Evolutionary conservation across 1,140 invertebrate genomes (phyloP).

Genomic region (Drosophila kurseongensis): DNA sequence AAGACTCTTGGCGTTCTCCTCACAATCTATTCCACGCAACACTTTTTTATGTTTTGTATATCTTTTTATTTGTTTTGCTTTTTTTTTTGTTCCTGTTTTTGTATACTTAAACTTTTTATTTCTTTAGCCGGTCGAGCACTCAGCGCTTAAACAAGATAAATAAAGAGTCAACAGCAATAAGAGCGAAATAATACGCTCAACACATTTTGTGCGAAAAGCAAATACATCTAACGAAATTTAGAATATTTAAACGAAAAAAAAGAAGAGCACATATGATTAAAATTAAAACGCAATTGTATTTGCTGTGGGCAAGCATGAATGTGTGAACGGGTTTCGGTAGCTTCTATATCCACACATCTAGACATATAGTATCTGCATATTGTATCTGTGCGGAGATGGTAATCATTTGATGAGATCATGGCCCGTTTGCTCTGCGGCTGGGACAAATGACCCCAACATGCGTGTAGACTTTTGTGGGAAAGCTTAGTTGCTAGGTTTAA

Average conservation of each 20-base stretch:
- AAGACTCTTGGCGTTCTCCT: slow-evolving; percentile 10
- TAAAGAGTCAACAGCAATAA: slow-evolving; percentile 47
- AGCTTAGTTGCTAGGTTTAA: slow-evolving; percentile 2
- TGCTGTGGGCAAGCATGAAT: slow-evolving; percentile 33
- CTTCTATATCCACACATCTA: slow-evolving; percentile 1
- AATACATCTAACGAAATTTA: slow-evolving; percentile 37
- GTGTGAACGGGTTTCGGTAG: slow-evolving; percentile 27
- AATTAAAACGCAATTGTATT: slow-evolving; percentile 78
- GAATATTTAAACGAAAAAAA: slow-evolving; percentile 47
- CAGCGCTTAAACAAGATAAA: slow-evolving; percentile 32
- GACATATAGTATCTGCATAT: slow-evolving; percentile 15
- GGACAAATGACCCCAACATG: slow-evolving; percentile 26
- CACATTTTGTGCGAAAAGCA: slow-evolving; percentile 60
- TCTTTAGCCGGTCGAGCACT: slow-evolving; percentile 40
- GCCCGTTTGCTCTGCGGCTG: slow-evolving; percentile 15
- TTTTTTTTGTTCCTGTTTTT: slow-evolving; percentile 25
- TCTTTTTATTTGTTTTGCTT: slow-evolving; percentile 34
- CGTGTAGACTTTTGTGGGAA: slow-evolving; percentile 18
- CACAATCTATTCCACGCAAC: slow-evolving; percentile 32
- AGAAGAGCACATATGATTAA: slow-evolving; percentile 55
- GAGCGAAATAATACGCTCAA: slow-evolving; percentile 49
- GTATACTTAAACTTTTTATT: slow-evolving; percentile 43
- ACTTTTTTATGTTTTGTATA: slow-evolving; percentile 41
- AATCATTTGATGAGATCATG: slow-evolving; percentile 65
- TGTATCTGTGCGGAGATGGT: slow-evolving; percentile 42